These are phyloP conservation scores for Myiotriccus ornatus DNA, from an alignment of 2,797 vertebrate species.

Conservation along the genomic window DNA sequence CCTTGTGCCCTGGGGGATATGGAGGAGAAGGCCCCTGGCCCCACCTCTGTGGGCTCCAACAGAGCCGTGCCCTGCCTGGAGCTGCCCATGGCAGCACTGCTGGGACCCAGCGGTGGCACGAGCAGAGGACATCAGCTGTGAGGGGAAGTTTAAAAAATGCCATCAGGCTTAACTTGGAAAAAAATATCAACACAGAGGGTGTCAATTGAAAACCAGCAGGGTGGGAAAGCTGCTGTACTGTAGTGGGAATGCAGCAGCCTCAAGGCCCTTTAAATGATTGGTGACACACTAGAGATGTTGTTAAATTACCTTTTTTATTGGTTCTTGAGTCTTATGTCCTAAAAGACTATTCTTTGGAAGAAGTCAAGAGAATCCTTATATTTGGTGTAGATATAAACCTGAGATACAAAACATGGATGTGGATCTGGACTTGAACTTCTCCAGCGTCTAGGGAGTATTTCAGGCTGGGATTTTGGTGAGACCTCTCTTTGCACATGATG, in stretches of 20 bases:
- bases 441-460: background rate
- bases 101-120: background rate
- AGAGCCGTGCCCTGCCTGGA: background rate
- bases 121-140: background rate
- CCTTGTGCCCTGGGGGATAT: fast-evolving
- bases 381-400: slow-evolving; percentile 38
- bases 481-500: background rate
- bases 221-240: slow-evolving; percentile 49
- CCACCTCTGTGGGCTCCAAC: background rate
- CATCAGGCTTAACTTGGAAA: background rate
- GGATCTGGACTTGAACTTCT: slow-evolving; percentile 28
- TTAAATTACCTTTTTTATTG: slow-evolving; percentile 78
- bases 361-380: slow-evolving; percentile 68
- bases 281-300: slow-evolving; percentile 72
- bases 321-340: slow-evolving; percentile 70
- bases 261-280: slow-evolving; percentile 72
- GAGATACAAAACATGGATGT: slow-evolving; percentile 58
- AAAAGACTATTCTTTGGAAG: slow-evolving; percentile 72
- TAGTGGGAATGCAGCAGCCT: slow-evolving; percentile 56
- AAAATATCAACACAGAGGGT: slow-evolving; percentile 30
- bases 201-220: slow-evolving; percentile 73
- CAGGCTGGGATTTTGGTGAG: background rate
- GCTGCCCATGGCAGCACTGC: background rate
- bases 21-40: background rate
- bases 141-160: slow-evolving; percentile 28